Evolutionary conservation across 1,140 invertebrate genomes (phyloP).

Genomic region (Oreohelix idahoensis): DNA sequence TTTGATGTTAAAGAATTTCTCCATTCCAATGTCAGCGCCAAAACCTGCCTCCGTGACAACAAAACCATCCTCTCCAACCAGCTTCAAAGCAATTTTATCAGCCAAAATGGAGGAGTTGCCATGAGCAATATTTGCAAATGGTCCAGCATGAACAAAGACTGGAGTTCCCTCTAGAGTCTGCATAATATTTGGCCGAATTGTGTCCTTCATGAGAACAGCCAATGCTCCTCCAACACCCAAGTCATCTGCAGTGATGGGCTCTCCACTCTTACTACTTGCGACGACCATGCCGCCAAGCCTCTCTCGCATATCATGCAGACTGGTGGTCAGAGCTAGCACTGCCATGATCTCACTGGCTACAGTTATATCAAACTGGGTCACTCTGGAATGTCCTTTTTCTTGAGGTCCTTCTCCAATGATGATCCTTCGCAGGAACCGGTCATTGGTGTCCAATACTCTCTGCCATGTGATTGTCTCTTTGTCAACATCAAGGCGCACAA

Average conservation of each 20-base stretch:
- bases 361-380: conserved; percentile 89
- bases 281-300: conserved; percentile 94
- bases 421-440: too few relatives aligned
- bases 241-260: conserved; percentile 95
- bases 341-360: conserved; percentile 99
- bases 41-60: conserved; percentile 99
- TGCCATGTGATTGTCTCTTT: conserved; percentile 92
- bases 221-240: conserved; percentile 90
- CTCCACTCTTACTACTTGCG: conserved; percentile 85
- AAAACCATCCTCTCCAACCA: conserved; percentile 92
- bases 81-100: conserved; percentile 93
- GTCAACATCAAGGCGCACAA: conserved; percentile 93
- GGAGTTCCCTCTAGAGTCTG: conserved; percentile 94
- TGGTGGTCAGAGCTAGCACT: conserved; percentile 79
- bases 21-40: conserved; percentile 98
- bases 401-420: too few relatives aligned
- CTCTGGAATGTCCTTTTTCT: too few relatives aligned
- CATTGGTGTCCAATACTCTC: too few relatives aligned
- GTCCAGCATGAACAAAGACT: conserved; percentile 95
- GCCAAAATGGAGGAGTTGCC: conserved; percentile 97
- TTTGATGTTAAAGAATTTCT: conserved; percentile 99
- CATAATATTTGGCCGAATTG: conserved; percentile 96
- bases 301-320: conserved; percentile 87
- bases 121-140: conserved; percentile 99
- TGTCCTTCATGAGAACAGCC: conserved; percentile 93